phyloP scores from a whole-genome alignment of 2,888 invertebrate species.

The Tryphoninae sp. region DNA sequence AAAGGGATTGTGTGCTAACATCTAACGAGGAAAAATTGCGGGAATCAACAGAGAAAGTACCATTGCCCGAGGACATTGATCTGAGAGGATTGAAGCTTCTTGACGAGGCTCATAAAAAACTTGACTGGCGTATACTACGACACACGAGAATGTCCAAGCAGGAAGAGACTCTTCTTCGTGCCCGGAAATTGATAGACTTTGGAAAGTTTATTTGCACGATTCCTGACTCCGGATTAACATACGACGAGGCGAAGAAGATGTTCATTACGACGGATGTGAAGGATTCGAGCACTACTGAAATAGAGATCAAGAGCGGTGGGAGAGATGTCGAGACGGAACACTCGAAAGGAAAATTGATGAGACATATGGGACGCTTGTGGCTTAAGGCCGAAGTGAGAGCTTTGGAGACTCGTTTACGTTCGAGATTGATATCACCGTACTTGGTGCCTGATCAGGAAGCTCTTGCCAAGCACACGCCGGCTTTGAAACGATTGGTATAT shows the following conservation, averaged over 20 bases:
- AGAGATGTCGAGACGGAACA: conserved; percentile 73
- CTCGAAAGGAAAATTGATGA: conserved; percentile 85
- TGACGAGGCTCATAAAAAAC: conserved; percentile 85
- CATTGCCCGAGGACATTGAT: conserved; percentile 89
- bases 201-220: conserved; percentile 87
- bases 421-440: conserved; percentile 88
- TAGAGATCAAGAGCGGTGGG: conserved; percentile 48
- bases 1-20: conserved; percentile 69
- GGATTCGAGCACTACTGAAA: conserved; percentile 27
- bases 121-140: conserved; percentile 87
- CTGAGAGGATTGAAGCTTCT: conserved; percentile 88
- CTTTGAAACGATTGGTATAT: conserved; percentile 91
- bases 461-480: conserved; percentile 88
- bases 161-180: conserved; percentile 89
- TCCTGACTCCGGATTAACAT: conserved; percentile 86
- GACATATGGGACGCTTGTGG: conserved; percentile 95
- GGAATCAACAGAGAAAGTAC: conserved; percentile 85
- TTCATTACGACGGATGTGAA: conserved; percentile 49
- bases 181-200: conserved; percentile 90
- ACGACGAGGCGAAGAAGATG: conserved; percentile 81
- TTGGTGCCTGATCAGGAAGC: conserved; percentile 94
- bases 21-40: conserved; percentile 82
- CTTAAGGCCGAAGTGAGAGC: conserved; percentile 93
- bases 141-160: conserved; percentile 83
- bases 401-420: conserved; percentile 88